Conservation (phyloP, 2,797 vertebrate genomes). For the Sciaenops ocellatus region DNA sequence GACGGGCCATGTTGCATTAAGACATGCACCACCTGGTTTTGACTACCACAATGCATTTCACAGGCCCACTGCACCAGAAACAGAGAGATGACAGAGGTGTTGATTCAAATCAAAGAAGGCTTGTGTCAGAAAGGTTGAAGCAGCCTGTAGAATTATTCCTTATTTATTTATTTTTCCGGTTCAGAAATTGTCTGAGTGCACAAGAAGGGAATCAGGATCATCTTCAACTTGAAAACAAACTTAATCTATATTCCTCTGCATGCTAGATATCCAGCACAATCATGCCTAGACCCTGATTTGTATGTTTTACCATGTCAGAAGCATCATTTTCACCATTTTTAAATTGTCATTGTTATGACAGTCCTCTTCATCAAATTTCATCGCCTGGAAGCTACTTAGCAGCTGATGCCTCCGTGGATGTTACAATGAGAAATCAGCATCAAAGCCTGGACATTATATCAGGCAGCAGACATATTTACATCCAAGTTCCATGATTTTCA, state of each 20-base stretch:
- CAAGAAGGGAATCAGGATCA: slow-evolving; percentile 12
- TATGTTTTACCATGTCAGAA: slow-evolving; percentile 51
- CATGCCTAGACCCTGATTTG: slow-evolving; percentile 34
- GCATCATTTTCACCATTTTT: slow-evolving; percentile 16
- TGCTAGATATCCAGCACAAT: slow-evolving; percentile 1
- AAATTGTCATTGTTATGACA: slow-evolving; percentile 44
- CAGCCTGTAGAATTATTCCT: neutral
- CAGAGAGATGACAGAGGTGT: slow-evolving; percentile 44
- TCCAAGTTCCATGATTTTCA: slow-evolving; percentile 43
- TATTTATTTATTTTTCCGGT: neutral
- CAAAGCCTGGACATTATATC: slow-evolving; percentile 31
- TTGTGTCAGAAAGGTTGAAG: slow-evolving; percentile 6
- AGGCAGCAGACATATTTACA: slow-evolving; percentile 52
- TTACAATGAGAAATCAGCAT: slow-evolving; percentile 13
- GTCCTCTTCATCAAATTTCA: slow-evolving; percentile 30
- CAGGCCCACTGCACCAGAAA: slow-evolving; percentile 46
- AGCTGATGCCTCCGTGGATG: neutral
- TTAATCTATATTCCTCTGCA: slow-evolving; percentile 12
- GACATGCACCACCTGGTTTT: slow-evolving; percentile 70
- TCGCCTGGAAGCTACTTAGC: slow-evolving; percentile 31
- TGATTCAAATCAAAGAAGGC: slow-evolving; percentile 47
- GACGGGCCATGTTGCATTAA: slow-evolving; percentile 46
- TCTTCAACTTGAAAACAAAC: slow-evolving; percentile 36
- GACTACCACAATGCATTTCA: slow-evolving; percentile 66
- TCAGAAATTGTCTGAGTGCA: neutral